A percentile compares a stretch with the other conserved stretches of the same genome.
Evolutionary conservation across 2,797 vertebrate species (phyloP).

Genomic region (Hafferia zeledoni): DNA sequence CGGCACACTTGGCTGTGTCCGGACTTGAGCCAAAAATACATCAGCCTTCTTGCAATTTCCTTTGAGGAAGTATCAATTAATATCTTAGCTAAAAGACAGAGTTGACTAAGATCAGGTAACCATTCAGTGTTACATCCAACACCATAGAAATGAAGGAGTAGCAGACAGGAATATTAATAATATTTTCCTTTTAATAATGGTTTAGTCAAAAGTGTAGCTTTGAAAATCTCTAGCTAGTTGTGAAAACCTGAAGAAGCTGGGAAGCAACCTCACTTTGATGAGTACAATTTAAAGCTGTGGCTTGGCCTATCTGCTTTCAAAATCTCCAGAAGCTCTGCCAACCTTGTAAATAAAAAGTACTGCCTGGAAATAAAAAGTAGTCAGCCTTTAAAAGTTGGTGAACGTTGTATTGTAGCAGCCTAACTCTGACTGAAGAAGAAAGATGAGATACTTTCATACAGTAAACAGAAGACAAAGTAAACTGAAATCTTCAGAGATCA

Average conservation of each 20-base stretch:
- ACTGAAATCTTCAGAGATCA: conserved; percentile 73
- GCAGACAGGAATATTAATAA: conserved; percentile 67
- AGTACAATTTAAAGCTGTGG: conserved; percentile 28
- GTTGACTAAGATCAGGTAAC: neutral
- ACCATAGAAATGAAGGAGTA: conserved; percentile 62
- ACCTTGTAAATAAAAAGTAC: conserved; percentile 9
- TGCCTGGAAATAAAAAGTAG: conserved; percentile 33
- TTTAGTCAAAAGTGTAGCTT: conserved; percentile 75
- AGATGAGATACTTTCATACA: conserved; percentile 62
- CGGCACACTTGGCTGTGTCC: neutral
- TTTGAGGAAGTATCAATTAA: neutral
- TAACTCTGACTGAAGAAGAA: conserved; percentile 64
- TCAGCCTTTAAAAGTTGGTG: conserved; percentile 38
- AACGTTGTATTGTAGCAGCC: conserved; percentile 34
- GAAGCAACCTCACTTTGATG: conserved; percentile 47
- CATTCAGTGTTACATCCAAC: conserved; percentile 5
- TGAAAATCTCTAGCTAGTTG: conserved; percentile 73
- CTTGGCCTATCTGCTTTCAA: conserved; percentile 38
- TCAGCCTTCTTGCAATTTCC: neutral
- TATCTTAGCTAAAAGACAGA: neutral
- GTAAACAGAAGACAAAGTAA: conserved; percentile 74
- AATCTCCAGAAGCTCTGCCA: conserved; percentile 16
- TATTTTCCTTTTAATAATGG: conserved; percentile 78
- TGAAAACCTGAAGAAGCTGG: conserved; percentile 69
- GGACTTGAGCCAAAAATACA: neutral